Evolutionary conservation across 2,797 vertebrate genomes (phyloP).

Genomic region (Siniperca scherzeri): DNA sequence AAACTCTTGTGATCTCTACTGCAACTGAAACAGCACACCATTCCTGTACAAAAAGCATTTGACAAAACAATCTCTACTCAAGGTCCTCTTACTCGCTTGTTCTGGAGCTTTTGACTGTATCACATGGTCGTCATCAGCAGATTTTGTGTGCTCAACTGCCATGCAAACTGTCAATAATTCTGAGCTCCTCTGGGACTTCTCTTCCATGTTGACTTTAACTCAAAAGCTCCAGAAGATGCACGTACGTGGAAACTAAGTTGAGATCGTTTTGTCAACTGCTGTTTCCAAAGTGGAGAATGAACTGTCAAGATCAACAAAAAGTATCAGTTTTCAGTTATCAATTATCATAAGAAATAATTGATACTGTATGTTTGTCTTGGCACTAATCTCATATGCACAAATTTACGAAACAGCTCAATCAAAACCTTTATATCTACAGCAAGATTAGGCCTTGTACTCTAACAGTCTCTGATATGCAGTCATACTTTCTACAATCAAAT

Average conservation of each 20-base stretch:
- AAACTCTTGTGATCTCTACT: neutral
- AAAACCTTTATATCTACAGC: neutral
- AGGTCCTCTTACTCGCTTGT: neutral
- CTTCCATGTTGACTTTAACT: neutral
- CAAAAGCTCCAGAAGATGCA: neutral
- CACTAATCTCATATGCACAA: neutral
- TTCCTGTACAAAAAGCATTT: neutral
- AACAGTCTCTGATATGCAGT: slow-evolving; percentile 2
- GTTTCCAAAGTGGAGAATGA: neutral
- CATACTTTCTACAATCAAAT: neutral
- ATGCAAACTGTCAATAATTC: neutral
- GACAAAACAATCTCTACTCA: neutral
- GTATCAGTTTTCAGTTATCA: neutral
- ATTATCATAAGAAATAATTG: neutral
- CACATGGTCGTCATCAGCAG: neutral
- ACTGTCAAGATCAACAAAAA: neutral
- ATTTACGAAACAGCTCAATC: neutral
- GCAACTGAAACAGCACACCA: neutral
- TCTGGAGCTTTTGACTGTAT: neutral
- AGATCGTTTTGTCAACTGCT: neutral
- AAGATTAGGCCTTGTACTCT: neutral
- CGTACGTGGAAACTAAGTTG: neutral
- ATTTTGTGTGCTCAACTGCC: neutral
- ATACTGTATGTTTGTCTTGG: neutral
- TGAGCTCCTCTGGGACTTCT: neutral